These are phyloP conservation scores for Hedychridium roseum DNA, from an alignment of 2,888 invertebrate species.

Conservation along the genomic window DNA sequence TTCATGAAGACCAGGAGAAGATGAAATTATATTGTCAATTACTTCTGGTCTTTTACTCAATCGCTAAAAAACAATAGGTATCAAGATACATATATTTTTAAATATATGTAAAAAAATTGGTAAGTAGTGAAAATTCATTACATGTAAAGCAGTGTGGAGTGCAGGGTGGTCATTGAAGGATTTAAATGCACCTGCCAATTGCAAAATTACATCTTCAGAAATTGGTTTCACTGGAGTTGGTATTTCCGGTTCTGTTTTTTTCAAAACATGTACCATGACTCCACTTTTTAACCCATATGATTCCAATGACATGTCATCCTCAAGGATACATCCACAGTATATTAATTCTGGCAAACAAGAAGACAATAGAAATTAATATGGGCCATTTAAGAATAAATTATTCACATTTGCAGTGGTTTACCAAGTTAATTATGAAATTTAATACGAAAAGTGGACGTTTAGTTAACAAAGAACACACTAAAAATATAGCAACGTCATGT, in stretches of 20 bases:
- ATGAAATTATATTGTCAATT: slow-evolving; percentile 75
- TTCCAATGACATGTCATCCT: slow-evolving; percentile 70
- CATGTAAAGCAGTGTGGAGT: slow-evolving; percentile 74
- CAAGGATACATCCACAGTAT: slow-evolving; percentile 76
- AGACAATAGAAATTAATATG: slow-evolving; percentile 1
- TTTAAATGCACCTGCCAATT: slow-evolving; percentile 71
- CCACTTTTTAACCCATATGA: slow-evolving; percentile 71
- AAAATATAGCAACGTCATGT: slow-evolving; percentile 27
- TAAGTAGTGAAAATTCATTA: slow-evolving; percentile 46
- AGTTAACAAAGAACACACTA: slow-evolving; percentile 3
- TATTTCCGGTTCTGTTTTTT: slow-evolving; percentile 56
- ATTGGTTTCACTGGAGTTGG: slow-evolving; percentile 64
- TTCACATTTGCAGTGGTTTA: neutral
- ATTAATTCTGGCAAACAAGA: slow-evolving; percentile 68
- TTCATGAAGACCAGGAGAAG: slow-evolving; percentile 74
- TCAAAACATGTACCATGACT: slow-evolving; percentile 68
- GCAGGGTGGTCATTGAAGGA: slow-evolving; percentile 70
- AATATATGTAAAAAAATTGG: neutral
- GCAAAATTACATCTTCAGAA: slow-evolving; percentile 70
- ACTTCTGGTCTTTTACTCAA: slow-evolving; percentile 63
- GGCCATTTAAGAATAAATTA: neutral
- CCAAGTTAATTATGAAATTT: slow-evolving; percentile 1
- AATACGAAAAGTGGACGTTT: slow-evolving; percentile 1
- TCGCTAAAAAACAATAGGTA: slow-evolving; percentile 40
- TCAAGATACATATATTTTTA: slow-evolving; percentile 1